A percentile compares a stretch with the other conserved stretches of the same genome.
These are phyloP conservation scores for Torymus texanus DNA, from an alignment of 2,888 invertebrate species.

Conservation along the genomic window DNA sequence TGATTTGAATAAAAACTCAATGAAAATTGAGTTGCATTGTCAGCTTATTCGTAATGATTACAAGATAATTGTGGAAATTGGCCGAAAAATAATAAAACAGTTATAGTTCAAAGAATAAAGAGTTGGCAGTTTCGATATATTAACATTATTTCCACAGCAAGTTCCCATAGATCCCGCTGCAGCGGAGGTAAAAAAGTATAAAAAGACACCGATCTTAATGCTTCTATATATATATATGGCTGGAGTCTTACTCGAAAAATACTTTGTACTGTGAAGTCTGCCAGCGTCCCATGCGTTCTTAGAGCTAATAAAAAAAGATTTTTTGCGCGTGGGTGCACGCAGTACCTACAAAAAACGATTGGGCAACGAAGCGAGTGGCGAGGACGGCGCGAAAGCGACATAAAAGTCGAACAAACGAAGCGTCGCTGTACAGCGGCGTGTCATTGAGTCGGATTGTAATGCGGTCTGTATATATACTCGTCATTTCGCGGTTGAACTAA, in stretches of 20 bases:
- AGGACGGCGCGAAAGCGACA: not conserved
- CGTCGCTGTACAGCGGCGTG: not conserved
- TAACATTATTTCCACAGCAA: not conserved
- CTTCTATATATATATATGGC: no score
- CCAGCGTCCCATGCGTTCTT: no score
- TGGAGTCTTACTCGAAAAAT: no score
- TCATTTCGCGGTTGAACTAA: conserved; percentile 11
- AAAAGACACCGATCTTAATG: no score
- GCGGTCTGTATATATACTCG: not conserved
- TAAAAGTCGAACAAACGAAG: not conserved
- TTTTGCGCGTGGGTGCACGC: no score
- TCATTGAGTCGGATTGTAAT: not conserved
- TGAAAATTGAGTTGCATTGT: no score
- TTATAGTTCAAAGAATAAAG: not conserved
- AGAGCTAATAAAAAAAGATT: no score
- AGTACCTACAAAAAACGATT: no score
- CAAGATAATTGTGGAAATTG: no score
- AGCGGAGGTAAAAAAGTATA: not conserved
- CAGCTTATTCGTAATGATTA: no score
- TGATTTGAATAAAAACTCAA: no score
- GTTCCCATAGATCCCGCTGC: not conserved
- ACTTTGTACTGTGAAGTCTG: no score
- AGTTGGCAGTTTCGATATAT: not conserved
- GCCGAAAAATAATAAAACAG: not conserved
- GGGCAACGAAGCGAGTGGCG: not conserved